Base-by-base conservation (phyloP, 2,113 vertebrate genomes). In the Xiphorhynchus elegans region DNA sequence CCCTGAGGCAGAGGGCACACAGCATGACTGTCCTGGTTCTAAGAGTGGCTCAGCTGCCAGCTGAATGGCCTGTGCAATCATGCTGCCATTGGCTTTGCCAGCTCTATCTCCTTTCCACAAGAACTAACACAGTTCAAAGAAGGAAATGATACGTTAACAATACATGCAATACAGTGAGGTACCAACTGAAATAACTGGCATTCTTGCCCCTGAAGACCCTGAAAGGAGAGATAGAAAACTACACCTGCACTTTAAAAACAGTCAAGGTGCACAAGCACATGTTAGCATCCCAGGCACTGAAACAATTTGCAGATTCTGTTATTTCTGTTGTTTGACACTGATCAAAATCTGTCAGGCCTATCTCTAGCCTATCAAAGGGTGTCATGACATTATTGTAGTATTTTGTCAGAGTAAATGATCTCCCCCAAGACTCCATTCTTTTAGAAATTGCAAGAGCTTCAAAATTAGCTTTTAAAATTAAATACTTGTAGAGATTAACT, bases 401-500 rank as follows among this genome's bases (percentile, higher is more conserved):
- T 72, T 73, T 85, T 62, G 66, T 23, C 40, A 70, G 33, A 84
- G 16, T 33, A 84, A 90, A 73, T 15, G 0, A 67, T 31, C 11
- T 26, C 33, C 17, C 6, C 6, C 1, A 8, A 69, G 68, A 78
- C 21, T 63, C 19, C 8, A 39, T n/a, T 53, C 4, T 80, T 62
- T n/a, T 29, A 62, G 39, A 92, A 87, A 78, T 3, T 39, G 46
- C 28, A 91, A 52, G 29, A 89, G 8, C 17, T 79, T 91, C 49
- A 79, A 73, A 94, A 79, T 50, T 37, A 69, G 20, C 25, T 76
- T 92, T 66, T 39, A 47, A 75, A 96, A 91, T 77, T 25, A 89
- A 82, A 59, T 67, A 50, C 44, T 35, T 74, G n/a, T 29, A 83
- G 37, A 89, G 33, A 89, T 77, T 55, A 97, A 97, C 91, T 95